Percentiles rank a stretch among this genome's conserved stretches.
Evolutionary conservation across 2,113 vertebrate species (phyloP).

Genomic region (Azemiops feae): DNA sequence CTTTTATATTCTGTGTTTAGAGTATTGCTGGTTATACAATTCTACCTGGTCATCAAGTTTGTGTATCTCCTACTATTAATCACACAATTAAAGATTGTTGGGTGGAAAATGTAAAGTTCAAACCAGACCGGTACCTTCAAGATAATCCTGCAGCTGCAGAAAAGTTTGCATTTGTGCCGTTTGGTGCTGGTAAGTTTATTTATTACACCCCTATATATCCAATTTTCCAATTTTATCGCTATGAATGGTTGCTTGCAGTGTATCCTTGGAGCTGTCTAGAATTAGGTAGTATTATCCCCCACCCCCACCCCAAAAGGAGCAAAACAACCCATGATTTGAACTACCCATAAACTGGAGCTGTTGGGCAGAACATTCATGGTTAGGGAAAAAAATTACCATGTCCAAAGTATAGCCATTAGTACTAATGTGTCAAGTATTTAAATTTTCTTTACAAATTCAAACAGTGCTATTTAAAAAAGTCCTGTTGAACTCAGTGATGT

Average conservation of each 20-base stretch:
- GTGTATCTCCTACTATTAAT: constrained; percentile 96
- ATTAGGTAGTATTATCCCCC: background rate
- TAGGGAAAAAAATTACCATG: background rate
- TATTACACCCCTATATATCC: background rate
- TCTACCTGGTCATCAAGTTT: constrained; percentile 94
- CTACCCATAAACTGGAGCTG: background rate
- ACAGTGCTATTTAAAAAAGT: background rate
- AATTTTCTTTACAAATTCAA: background rate
- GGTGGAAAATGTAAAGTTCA: constrained; percentile 80
- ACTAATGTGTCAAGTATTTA: background rate
- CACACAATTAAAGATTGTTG: constrained; percentile 89
- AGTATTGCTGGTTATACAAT: constrained; percentile 86
- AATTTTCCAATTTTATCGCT: background rate
- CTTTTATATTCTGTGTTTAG: constrained; percentile 58
- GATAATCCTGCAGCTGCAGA: constrained; percentile 85
- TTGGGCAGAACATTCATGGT: background rate
- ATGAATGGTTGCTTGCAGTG: background rate
- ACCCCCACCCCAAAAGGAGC: too few relatives aligned
- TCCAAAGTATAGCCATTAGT: background rate
- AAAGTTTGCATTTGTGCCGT: constrained; percentile 93
- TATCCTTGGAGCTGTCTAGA: background rate
- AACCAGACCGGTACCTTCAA: constrained; percentile 86
- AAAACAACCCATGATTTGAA: background rate
- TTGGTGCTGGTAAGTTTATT: constrained; percentile 85
- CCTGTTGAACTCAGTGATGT: background rate